phyloP scores from a whole-genome alignment of 2,797 vertebrate genomes.

The Gymnoscopelus microlampas region DNA sequence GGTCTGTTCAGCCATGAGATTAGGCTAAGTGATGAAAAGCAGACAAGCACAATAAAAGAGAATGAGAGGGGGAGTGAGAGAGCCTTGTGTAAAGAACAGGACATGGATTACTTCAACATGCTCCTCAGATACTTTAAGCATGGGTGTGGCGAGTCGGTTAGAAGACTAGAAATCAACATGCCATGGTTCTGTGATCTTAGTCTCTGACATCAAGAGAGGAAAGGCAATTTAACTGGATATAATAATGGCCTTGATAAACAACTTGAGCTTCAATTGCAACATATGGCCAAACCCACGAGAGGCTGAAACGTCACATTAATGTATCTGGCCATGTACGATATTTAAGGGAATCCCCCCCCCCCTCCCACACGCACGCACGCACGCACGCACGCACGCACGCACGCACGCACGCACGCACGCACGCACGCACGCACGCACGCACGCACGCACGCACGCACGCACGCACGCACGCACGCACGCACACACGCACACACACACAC shows the following conservation, averaged over 20 bases:
- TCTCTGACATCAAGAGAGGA: slow-evolving; percentile 23
- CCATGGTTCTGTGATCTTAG: slow-evolving; percentile 15
- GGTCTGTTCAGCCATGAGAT: slow-evolving; percentile 62
- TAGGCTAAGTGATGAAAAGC: slow-evolving; percentile 60
- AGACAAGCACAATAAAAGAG: slow-evolving; percentile 49
- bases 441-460: too few species aligned
- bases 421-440: too few species aligned
- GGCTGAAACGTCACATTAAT: slow-evolving; percentile 42
- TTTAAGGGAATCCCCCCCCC: too few species aligned
- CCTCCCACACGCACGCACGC: too few species aligned
- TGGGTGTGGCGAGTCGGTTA: background rate
- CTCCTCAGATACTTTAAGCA: slow-evolving; percentile 35
- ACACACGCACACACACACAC: too few species aligned
- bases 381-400: too few species aligned
- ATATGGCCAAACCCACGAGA: slow-evolving; percentile 7
- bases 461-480: too few species aligned
- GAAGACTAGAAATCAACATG: slow-evolving; percentile 43
- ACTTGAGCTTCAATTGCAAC: slow-evolving; percentile 34
- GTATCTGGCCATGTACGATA: slow-evolving; percentile 16
- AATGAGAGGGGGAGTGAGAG: slow-evolving; percentile 36
- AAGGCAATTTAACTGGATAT: slow-evolving; percentile 35
- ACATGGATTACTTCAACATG: slow-evolving; percentile 32
- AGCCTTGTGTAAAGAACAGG: slow-evolving; percentile 28
- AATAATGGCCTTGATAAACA: slow-evolving; percentile 47
- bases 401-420: too few species aligned